phyloP scores from a whole-genome alignment of 2,888 invertebrate genomes.

The Eilema sororculum region DNA sequence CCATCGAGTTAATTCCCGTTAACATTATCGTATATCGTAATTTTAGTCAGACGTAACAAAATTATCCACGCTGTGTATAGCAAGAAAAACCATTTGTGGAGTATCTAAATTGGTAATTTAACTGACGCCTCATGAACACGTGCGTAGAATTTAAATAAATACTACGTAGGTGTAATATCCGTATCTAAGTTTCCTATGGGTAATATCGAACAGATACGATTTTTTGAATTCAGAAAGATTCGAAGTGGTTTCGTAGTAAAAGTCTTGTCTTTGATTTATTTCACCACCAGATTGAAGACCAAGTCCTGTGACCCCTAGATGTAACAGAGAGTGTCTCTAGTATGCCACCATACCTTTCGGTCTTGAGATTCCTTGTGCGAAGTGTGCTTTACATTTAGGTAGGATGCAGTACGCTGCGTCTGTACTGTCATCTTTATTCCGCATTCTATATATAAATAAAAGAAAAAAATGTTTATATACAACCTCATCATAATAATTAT shows the following conservation, averaged over 20 bases:
- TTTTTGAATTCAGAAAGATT: too few relatives aligned
- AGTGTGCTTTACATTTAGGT: not conserved
- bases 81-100: conserved; percentile 15
- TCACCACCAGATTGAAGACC: too few relatives aligned
- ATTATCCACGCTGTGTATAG: conserved; percentile 6
- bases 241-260: too few relatives aligned
- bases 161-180: not conserved
- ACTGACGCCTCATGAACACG: conserved; percentile 24
- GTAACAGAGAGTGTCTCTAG: too few relatives aligned
- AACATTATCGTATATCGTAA: conserved; percentile 12
- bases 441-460: not conserved
- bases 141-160: not conserved
- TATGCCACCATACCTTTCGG: too few relatives aligned
- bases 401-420: not conserved
- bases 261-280: too few relatives aligned
- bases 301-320: too few relatives aligned
- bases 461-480: not conserved
- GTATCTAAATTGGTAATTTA: conserved; percentile 15
- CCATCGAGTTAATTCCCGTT: too few relatives aligned
- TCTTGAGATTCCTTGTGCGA: too few relatives aligned
- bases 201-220: too few relatives aligned
- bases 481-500: not conserved
- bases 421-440: not conserved
- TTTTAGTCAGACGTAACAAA: conserved; percentile 19
- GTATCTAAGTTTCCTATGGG: not conserved